These are phyloP conservation scores for Ormyrus nitidulus DNA, from an alignment of 2,888 invertebrate genomes.

Conservation along the genomic window DNA sequence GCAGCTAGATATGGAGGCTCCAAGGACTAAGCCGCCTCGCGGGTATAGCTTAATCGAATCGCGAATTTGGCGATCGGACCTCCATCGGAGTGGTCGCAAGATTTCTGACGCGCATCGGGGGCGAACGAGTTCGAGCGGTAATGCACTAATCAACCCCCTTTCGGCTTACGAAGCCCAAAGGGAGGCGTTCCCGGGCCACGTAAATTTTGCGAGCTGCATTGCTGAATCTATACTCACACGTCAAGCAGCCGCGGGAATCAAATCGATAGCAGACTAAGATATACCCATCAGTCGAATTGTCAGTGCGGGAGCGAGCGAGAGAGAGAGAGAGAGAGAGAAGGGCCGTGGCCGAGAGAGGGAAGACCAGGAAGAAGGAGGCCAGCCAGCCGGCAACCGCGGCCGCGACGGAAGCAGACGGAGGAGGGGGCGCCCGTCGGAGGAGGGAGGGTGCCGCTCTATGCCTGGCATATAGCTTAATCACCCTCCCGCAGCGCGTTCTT, in stretches of 20 bases:
- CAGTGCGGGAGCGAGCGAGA: constrained; percentile 66
- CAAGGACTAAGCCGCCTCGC: not conserved
- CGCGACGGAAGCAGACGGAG: constrained; percentile 59
- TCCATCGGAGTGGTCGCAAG: not conserved
- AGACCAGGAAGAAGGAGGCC: constrained; percentile 69
- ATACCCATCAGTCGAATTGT: constrained; percentile 77
- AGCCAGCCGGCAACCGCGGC: constrained; percentile 54
- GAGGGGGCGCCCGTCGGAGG: constrained; percentile 68
- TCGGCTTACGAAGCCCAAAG: constrained; percentile 49
- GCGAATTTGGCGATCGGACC: not conserved
- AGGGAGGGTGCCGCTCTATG: constrained; percentile 75
- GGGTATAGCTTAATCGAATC: constrained; percentile 23
- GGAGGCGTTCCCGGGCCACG: constrained; percentile 63
- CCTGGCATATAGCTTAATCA: constrained; percentile 80
- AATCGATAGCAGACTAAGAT: constrained; percentile 76
- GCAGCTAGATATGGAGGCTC: not conserved
- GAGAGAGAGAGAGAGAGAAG: constrained; percentile 39
- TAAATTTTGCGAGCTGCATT: constrained; percentile 72
- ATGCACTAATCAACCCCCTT: constrained; percentile 71
- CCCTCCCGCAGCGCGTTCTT: constrained; percentile 73
- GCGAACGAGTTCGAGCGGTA: constrained; percentile 66
- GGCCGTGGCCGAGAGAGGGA: constrained; percentile 33
- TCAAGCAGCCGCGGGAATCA: constrained; percentile 72
- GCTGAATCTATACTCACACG: constrained; percentile 67
- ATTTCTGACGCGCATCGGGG: constrained; percentile 46